phyloP scores from a whole-genome alignment of 2,888 invertebrate species.

The Timandra comae region DNA sequence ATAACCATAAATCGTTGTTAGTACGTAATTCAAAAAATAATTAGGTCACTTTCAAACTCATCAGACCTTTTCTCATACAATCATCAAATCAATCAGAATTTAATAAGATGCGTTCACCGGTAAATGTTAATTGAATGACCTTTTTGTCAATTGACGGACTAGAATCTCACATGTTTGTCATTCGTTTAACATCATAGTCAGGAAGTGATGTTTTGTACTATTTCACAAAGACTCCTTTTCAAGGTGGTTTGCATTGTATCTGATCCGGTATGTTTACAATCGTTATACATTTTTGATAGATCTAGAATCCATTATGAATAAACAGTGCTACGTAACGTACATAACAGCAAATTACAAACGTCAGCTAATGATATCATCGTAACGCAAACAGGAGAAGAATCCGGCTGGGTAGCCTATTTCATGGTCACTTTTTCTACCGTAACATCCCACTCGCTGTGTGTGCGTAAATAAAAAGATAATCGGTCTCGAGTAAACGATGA shows the following conservation, averaged over 20 bases:
- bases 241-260: constrained; percentile 48
- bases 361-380: constrained; percentile 62
- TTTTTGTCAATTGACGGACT: constrained; percentile 51
- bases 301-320: neutral
- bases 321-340: constrained; percentile 8
- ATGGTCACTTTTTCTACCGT: constrained; percentile 65
- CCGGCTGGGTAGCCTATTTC: constrained; percentile 63
- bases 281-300: too few species aligned
- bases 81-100: constrained; percentile 2
- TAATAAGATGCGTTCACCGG: constrained; percentile 9
- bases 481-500: constrained; percentile 35
- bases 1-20: constrained; percentile 8
- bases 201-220: constrained; percentile 46
- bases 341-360: constrained; percentile 51
- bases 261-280: constrained; percentile 24
- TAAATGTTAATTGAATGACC: constrained; percentile 34
- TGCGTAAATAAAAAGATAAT: constrained; percentile 32
- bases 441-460: constrained; percentile 42
- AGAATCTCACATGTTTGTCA: constrained; percentile 47
- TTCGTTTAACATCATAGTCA: constrained; percentile 54
- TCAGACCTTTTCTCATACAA: neutral
- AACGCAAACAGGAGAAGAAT: constrained; percentile 51
- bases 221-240: constrained; percentile 44
- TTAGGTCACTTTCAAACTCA: constrained; percentile 7
- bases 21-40: constrained; percentile 3